phyloP scores from a whole-genome alignment of 2,888 invertebrate species.

The Coleophora deauratella region DNA sequence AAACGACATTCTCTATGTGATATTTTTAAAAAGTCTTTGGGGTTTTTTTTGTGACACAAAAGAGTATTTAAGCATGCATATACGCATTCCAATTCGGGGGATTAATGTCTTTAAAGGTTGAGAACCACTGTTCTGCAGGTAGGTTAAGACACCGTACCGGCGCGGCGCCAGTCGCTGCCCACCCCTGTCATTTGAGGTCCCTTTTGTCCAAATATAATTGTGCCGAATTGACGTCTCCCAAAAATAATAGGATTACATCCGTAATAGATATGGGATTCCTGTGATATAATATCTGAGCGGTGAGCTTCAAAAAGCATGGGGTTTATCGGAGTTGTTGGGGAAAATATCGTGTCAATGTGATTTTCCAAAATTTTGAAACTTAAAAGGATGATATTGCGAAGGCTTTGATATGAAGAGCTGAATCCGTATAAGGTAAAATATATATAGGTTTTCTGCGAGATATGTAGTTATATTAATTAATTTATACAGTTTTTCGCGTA shows the following conservation, averaged over 20 bases:
- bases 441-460: too few relatives aligned
- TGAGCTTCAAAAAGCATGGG: too few relatives aligned
- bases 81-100: background rate
- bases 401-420: too few relatives aligned
- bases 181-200: conserved; percentile 33
- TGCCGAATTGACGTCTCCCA: background rate
- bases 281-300: background rate
- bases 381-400: too few relatives aligned
- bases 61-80: too few relatives aligned
- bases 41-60: too few relatives aligned
- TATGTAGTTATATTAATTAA: too few relatives aligned
- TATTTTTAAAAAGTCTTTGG: too few relatives aligned
- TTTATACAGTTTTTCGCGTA: too few relatives aligned
- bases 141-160: conserved; percentile 27
- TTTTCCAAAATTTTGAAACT: background rate
- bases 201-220: conserved; percentile 13
- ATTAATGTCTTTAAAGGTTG: conserved; percentile 20
- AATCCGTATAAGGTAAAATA: too few relatives aligned
- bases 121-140: conserved; percentile 35
- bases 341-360: background rate
- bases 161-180: conserved; percentile 50
- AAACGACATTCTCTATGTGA: too few relatives aligned
- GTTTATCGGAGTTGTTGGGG: too few relatives aligned
- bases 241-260: conserved; percentile 2
- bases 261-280: background rate